A percentile compares a stretch with the other conserved stretches of the same genome.
These are phyloP conservation scores for Fistularia commersonii DNA, from an alignment of 2,797 vertebrate genomes.

Conservation along the genomic window DNA sequence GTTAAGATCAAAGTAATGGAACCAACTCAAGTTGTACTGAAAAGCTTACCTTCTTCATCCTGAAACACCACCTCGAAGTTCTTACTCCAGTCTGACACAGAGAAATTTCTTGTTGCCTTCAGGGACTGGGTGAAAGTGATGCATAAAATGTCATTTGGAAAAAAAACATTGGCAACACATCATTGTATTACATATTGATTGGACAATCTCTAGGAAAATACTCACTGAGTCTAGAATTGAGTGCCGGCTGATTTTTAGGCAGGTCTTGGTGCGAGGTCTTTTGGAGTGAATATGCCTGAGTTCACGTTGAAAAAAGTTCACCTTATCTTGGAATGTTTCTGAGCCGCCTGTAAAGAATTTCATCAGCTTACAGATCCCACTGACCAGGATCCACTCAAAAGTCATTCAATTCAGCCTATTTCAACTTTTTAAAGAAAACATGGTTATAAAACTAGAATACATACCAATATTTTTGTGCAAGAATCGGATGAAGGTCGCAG, in stretches of 20 bases:
- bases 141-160: neutral
- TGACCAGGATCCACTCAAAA: no score
- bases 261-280: conserved; percentile 92
- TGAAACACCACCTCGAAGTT: conserved; percentile 98
- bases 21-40: no score
- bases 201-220: conserved; percentile 12
- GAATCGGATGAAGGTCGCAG: conserved; percentile 97
- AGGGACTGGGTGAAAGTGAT: conserved; percentile 79
- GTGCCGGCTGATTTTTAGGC: conserved; percentile 90
- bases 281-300: conserved; percentile 94
- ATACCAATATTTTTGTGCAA: conserved; percentile 98
- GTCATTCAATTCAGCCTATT: no score
- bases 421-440: neutral
- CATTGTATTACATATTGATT: neutral
- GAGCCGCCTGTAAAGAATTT: conserved; percentile 82
- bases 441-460: conserved; percentile 26
- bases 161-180: neutral
- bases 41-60: conserved; percentile 91
- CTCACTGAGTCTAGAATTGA: conserved; percentile 90
- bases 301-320: conserved; percentile 96
- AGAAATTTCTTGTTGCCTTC: conserved; percentile 94
- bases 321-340: conserved; percentile 98
- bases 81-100: conserved; percentile 97
- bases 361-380: no score
- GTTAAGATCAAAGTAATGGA: no score